These are phyloP conservation scores for Leptura quadrifasciata DNA, from an alignment of 2,888 invertebrate species.

Conservation along the genomic window DNA sequence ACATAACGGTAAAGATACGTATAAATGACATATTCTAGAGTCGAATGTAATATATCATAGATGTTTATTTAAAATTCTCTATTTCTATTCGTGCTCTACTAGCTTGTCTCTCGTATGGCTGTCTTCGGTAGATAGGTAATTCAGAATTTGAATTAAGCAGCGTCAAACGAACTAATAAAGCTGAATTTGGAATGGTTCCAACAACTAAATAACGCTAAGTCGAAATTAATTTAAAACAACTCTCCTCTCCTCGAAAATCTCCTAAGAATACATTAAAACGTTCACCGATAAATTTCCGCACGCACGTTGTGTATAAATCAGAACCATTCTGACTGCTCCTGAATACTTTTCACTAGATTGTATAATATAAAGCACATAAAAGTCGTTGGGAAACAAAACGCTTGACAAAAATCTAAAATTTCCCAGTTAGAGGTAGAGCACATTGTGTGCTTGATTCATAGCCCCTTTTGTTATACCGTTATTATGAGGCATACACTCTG, in stretches of 20 bases:
- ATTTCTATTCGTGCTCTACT: too few relatives aligned
- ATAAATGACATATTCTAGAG: too few relatives aligned
- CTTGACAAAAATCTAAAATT: slow-evolving; percentile 60
- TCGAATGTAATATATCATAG: too few relatives aligned
- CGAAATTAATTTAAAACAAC: slow-evolving; percentile 32
- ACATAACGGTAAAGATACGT: too few relatives aligned
- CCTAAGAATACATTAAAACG: slow-evolving; percentile 35
- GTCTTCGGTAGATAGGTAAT: too few relatives aligned
- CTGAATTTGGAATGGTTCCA: not conserved
- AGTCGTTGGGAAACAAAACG: slow-evolving; percentile 60
- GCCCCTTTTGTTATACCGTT: slow-evolving; percentile 59
- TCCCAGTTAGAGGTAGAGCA: slow-evolving; percentile 59
- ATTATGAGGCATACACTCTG: slow-evolving; percentile 55
- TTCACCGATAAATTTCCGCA: slow-evolving; percentile 39
- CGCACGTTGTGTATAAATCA: slow-evolving; percentile 46
- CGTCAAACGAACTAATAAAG: slow-evolving; percentile 5
- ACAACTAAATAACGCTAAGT: slow-evolving; percentile 2
- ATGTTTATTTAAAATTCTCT: too few relatives aligned
- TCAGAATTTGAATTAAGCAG: not conserved
- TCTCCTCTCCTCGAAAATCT: slow-evolving; percentile 30
- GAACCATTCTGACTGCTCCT: slow-evolving; percentile 36
- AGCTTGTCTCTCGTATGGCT: not conserved
- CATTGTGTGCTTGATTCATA: slow-evolving; percentile 62
- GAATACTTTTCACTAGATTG: slow-evolving; percentile 56
- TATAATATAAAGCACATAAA: slow-evolving; percentile 58